Conservation (phyloP, 2,113 vertebrate genomes). For the Cervus canadensis region DNA sequence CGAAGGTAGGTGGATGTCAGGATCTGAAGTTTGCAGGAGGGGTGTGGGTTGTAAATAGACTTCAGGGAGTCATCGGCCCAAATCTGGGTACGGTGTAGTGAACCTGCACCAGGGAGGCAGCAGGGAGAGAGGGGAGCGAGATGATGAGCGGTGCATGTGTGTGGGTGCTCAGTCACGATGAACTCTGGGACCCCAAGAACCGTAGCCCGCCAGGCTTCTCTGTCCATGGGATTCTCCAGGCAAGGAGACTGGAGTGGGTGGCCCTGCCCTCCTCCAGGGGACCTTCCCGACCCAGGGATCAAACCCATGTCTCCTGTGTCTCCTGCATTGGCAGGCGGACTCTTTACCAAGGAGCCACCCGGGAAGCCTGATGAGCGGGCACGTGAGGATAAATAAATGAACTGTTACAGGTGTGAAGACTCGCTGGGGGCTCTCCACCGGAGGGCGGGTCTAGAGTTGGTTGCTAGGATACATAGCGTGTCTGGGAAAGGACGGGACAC, state of each 20-base stretch:
- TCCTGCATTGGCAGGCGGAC: not conserved
- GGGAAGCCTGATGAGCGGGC: not conserved
- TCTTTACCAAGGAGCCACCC: not conserved
- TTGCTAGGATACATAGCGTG: rapidly evolving
- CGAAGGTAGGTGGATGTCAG: not conserved
- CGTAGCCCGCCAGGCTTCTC: not conserved
- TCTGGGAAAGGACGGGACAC: not conserved
- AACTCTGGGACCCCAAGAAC: not conserved
- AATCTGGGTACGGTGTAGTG: not conserved
- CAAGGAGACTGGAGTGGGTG: not conserved
- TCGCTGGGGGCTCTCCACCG: not conserved
- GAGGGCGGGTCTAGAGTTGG: not conserved
- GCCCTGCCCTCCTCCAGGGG: not conserved
- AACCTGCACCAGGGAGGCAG: not conserved
- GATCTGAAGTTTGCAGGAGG: not conserved
- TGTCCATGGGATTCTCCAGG: not conserved
- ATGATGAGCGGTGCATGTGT: rapidly evolving
- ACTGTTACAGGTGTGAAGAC: too few relatives aligned
- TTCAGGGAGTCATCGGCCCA: not conserved
- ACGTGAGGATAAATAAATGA: rapidly evolving
- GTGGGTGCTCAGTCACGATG: not conserved
- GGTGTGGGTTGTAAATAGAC: not conserved
- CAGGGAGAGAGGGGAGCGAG: not conserved
- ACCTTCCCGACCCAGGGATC: not conserved
- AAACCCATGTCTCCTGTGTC: not conserved